These are phyloP conservation scores for Yponomeuta cagnagella DNA, from an alignment of 2,888 invertebrate species.

Conservation along the genomic window DNA sequence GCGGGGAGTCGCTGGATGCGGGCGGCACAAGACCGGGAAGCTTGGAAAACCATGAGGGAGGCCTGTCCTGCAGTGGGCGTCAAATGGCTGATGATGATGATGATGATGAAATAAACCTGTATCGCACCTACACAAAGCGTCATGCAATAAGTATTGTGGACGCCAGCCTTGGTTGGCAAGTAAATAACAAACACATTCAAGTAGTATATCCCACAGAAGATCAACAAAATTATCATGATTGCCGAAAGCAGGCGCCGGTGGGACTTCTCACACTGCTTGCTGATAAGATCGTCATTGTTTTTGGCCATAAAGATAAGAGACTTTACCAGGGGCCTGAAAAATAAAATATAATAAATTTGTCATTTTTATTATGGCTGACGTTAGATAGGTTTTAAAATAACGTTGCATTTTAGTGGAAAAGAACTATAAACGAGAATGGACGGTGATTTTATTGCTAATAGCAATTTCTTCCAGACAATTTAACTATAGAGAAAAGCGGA, in stretches of 20 bases:
- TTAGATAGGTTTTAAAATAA: too few species aligned
- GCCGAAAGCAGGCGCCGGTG: constrained; percentile 34
- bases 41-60: too few species aligned
- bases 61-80: too few species aligned
- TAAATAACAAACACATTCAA: constrained; percentile 37
- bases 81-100: neutral
- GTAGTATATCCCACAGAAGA: constrained; percentile 40
- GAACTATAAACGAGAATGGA: too few species aligned
- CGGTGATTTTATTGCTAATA: too few species aligned
- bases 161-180: constrained; percentile 40
- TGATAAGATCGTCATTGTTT: constrained; percentile 34
- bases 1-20: too few species aligned
- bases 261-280: constrained; percentile 26
- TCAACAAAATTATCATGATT: constrained; percentile 41
- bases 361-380: too few species aligned
- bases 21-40: too few species aligned
- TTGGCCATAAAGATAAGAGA: constrained; percentile 32
- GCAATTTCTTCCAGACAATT: too few species aligned
- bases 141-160: constrained; percentile 40
- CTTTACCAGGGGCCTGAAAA: constrained; percentile 34
- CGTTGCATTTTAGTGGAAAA: too few species aligned
- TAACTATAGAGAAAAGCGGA: too few species aligned
- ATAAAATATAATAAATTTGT: neutral
- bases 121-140: constrained; percentile 53
- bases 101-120: neutral